phyloP scores from a whole-genome alignment of 2,888 invertebrate genomes.

The Ctena decussata region DNA sequence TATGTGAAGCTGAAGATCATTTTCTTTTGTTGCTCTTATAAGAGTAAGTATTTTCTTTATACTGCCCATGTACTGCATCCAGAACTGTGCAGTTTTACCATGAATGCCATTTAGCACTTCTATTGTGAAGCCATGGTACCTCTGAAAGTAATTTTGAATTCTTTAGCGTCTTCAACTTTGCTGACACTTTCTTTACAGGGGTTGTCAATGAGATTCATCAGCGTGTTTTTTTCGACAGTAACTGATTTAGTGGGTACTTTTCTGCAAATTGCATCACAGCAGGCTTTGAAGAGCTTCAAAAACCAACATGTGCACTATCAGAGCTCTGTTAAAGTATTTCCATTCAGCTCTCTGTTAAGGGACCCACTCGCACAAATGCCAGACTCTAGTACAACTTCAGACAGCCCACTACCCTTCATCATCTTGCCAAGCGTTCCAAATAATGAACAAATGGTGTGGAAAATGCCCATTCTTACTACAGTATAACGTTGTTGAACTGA shows the following conservation, averaged over 20 bases:
- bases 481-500: constrained; percentile 18
- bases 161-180: not conserved
- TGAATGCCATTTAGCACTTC: constrained; percentile 15
- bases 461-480: constrained; percentile 41
- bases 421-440: constrained; percentile 48
- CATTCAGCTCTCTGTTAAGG: constrained; percentile 39
- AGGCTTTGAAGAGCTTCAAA: not conserved
- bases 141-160: constrained; percentile 1
- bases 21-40: constrained; percentile 51
- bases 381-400: constrained; percentile 40
- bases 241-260: not conserved
- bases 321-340: constrained; percentile 23
- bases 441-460: constrained; percentile 44
- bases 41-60: constrained; percentile 36
- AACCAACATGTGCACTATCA: constrained; percentile 44
- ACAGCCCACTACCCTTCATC: constrained; percentile 48
- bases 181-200: not conserved
- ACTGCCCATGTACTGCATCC: constrained; percentile 49
- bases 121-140: constrained; percentile 28
- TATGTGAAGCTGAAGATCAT: constrained; percentile 44
- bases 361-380: constrained; percentile 57
- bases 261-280: not conserved
- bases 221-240: not conserved
- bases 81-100: constrained; percentile 59
- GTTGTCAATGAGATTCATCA: constrained; percentile 12